Evolutionary conservation across 2,797 vertebrate species (phyloP), one percentile per base, ranked within the genome.

Genomic region (Synaphobranchus kaupii): DNA sequence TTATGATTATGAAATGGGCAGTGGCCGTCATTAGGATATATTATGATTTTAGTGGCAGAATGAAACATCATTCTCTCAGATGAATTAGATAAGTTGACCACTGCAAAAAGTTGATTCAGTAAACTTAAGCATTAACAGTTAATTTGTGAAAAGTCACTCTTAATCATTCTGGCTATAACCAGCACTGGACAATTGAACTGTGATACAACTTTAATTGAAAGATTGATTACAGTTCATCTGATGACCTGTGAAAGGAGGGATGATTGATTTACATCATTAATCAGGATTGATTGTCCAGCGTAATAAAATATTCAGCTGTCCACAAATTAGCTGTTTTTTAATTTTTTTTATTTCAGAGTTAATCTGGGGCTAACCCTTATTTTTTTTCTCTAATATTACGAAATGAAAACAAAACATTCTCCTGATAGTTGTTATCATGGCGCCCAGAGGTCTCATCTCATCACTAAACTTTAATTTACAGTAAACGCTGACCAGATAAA

Each of bases 231-330:
- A 44, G 39, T 63, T 86, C 85, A 82, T 50, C 13, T 48, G 76
- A 48, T 56, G 80, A 86, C 76, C 80, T 82, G 78, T 22, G 58
- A 83, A 68, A 83, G 31, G 78, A 81, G 78, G 78, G 25, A 52
- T 52, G 78, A 83, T 83, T 48, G 39, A 83, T 83, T 86, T 52
- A 47, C 50, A 13, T 52, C 86, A 60, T 86, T 86, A 86, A 48
- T 81, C 44, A 81, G 25, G 44, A 50, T 50, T 2, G 20, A 50
- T 81, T 8, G 22, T 81, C 78, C 25, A 81, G 9, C 47, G 22
- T 50, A 50, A 48, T n/a, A 10, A 50, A 25, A 48, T 48, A 81
- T 28, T 50, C 25, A 50, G 44, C 25, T 50, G 9, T 81, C 22
- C 5, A 50, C 73, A 44, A 78, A 78, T 44, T 13, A 39, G n/a